These are phyloP conservation scores for Peromyscus californicus DNA, from an alignment of 2,113 vertebrate species.

Conservation along the genomic window DNA sequence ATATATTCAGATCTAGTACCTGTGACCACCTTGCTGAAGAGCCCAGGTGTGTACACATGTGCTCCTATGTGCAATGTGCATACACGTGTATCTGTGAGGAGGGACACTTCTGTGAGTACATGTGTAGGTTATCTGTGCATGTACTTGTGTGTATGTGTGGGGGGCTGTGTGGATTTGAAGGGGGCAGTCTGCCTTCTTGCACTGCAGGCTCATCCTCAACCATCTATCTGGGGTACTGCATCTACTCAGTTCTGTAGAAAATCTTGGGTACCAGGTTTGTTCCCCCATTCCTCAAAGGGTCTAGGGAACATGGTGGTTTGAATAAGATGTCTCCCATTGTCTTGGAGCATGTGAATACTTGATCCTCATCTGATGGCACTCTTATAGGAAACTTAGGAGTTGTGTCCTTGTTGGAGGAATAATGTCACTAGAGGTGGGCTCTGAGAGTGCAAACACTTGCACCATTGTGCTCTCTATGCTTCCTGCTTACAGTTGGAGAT, in stretches of 20 bases:
- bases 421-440: not conserved
- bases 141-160: not conserved
- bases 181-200: not conserved
- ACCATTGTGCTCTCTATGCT: not conserved
- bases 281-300: not conserved
- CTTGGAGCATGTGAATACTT: not conserved
- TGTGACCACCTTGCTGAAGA: not conserved
- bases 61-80: not conserved
- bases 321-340: not conserved
- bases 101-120: not conserved
- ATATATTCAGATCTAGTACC: not conserved
- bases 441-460: not conserved
- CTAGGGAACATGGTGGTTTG: not conserved
- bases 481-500: not conserved
- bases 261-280: not conserved
- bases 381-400: not conserved
- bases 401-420: not conserved
- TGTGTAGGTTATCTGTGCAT: not conserved
- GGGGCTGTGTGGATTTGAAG: not conserved
- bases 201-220: not conserved
- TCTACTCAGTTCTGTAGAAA: not conserved
- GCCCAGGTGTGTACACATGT: not conserved
- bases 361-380: not conserved
- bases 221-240: not conserved
- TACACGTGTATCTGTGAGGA: not conserved